Evolutionary conservation across 2,888 invertebrate genomes (phyloP).

Genomic region (Pseudococcus longispinus): DNA sequence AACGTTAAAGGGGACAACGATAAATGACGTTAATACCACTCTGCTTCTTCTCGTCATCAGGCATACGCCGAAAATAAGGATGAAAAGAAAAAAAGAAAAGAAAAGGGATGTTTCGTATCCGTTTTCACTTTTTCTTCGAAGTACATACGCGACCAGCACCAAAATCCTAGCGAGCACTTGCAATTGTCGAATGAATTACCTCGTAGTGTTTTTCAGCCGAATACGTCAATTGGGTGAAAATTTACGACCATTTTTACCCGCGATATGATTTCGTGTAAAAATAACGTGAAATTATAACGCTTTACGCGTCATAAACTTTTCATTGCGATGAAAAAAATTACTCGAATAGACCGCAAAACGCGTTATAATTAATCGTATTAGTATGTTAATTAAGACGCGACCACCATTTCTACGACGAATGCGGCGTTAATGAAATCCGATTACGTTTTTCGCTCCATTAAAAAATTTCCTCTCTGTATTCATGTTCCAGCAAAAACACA

Average conservation of each 20-base stretch:
- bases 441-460: slow-evolving; percentile 51
- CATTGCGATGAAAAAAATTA: background rate
- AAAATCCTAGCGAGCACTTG: too few species aligned
- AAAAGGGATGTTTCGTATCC: background rate
- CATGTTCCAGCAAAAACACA: background rate
- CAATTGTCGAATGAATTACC: background rate
- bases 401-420: background rate
- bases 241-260: background rate
- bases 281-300: slow-evolving; percentile 10
- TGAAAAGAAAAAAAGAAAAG: background rate
- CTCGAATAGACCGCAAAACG: slow-evolving; percentile 39
- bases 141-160: too few species aligned
- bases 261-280: background rate
- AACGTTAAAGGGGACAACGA: slow-evolving; percentile 3
- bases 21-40: background rate
- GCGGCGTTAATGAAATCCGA: slow-evolving; percentile 52
- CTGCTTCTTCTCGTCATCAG: background rate
- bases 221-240: background rate
- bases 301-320: slow-evolving; percentile 48
- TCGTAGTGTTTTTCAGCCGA: background rate
- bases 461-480: slow-evolving; percentile 28
- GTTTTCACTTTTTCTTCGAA: background rate
- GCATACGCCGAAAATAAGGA: background rate
- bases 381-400: slow-evolving; percentile 52
- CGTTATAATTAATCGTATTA: slow-evolving; percentile 56